Conservation (phyloP, 30 jellyfish, hydroid and myxozoan species). For the Cassiopea andromeda region DNA sequence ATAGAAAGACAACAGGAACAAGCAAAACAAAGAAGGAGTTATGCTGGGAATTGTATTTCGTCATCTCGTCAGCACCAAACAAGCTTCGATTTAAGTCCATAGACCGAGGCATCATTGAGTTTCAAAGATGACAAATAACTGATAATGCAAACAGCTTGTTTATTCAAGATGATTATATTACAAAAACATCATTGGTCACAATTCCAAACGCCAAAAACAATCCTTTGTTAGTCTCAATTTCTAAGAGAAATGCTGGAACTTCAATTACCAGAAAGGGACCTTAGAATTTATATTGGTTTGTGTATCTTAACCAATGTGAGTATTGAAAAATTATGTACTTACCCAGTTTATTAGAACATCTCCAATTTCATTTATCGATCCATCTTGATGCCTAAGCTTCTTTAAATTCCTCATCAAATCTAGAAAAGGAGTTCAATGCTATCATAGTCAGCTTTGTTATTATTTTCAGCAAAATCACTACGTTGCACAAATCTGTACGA, state of each 20-base stretch:
- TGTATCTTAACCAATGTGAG: no score
- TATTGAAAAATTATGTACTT: neutral
- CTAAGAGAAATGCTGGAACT: neutral
- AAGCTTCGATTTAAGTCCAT: neutral
- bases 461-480: no score
- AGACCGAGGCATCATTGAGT: neutral
- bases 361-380: slow-evolving; percentile 88
- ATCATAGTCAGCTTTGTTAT: no score
- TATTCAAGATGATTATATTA: neutral
- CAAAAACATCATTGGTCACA: neutral
- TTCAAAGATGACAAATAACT: neutral
- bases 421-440: slow-evolving; percentile 23
- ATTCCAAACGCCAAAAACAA: neutral
- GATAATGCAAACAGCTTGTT: neutral
- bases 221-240: neutral
- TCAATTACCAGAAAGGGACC: neutral
- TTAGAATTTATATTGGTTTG: no score
- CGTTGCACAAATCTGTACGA: no score
- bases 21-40: no score
- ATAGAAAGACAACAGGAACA: neutral
- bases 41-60: no score
- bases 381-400: slow-evolving; percentile 74
- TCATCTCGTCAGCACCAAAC: neutral
- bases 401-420: slow-evolving; percentile 75
- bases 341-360: slow-evolving; percentile 90